Conservation (phyloP, 2,888 invertebrate genomes). For the Matsumyia berberina region DNA sequence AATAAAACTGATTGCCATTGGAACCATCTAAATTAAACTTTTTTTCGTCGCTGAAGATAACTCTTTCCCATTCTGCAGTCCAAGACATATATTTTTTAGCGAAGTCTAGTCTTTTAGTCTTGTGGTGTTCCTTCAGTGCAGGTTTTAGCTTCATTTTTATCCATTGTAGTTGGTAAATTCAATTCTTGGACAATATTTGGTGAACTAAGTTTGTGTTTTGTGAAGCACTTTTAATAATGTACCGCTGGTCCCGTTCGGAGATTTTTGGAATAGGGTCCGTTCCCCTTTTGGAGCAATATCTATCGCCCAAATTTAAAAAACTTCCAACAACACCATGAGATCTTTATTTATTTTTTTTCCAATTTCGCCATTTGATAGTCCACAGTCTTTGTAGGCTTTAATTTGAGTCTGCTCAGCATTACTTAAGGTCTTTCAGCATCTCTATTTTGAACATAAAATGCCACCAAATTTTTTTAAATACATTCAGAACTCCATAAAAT, state of each 20-base stretch:
- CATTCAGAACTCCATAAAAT: too few relatives aligned
- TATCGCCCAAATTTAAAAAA: too few relatives aligned
- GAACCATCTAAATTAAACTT: not conserved
- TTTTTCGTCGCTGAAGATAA: not conserved
- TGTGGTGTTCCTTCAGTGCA: not conserved
- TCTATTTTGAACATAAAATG: not conserved
- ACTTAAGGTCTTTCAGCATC: not conserved
- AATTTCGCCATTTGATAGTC: not conserved
- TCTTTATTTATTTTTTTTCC: too few relatives aligned
- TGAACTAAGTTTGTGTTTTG: not conserved
- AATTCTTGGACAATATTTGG: not conserved
- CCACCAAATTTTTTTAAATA: not conserved
- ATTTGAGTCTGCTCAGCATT: not conserved
- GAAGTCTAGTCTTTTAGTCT: not conserved
- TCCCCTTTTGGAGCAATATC: not conserved
- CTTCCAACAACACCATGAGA: too few relatives aligned
- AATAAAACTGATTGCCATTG: not conserved
- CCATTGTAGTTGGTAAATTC: not conserved
- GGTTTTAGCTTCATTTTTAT: not conserved
- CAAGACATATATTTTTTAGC: not conserved
- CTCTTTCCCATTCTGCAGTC: too few relatives aligned
- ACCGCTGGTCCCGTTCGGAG: not conserved
- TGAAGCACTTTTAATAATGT: not conserved
- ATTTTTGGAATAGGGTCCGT: not conserved
- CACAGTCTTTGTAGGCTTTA: not conserved